Evolutionary conservation across 1,140 invertebrate species (phyloP).

Genomic region (Dendrolimus punctatus): DNA sequence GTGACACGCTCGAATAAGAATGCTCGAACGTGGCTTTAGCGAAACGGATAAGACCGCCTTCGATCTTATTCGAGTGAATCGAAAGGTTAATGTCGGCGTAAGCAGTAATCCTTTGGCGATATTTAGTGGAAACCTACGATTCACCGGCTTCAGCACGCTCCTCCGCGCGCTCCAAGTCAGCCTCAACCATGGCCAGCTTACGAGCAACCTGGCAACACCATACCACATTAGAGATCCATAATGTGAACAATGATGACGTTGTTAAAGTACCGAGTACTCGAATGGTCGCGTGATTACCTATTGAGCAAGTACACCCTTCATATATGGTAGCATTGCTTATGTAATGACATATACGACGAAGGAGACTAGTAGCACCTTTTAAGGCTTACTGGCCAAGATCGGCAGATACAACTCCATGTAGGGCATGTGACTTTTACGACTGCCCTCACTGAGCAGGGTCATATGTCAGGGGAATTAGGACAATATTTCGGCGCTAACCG

Average conservation of each 20-base stretch:
- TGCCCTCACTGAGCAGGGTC: constrained; percentile 56
- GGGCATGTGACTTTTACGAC: constrained; percentile 52
- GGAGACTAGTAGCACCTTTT: constrained; percentile 48
- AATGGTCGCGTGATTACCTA: constrained; percentile 12
- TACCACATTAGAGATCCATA: constrained; percentile 27
- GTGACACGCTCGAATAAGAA: constrained; percentile 18
- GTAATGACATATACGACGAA: constrained; percentile 53
- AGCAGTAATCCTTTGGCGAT: constrained; percentile 19
- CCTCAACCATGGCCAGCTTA: constrained; percentile 99
- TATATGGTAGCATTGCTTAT: constrained; percentile 61
- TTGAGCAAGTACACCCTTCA: constrained; percentile 41
- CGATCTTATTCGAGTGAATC: constrained; percentile 10
- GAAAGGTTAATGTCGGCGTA: constrained; percentile 13
- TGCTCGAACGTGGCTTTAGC: constrained; percentile 8
- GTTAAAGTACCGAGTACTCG: constrained; percentile 15
- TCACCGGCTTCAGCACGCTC: constrained; percentile 99
- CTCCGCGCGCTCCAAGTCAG: constrained; percentile 99
- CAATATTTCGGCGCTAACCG: constrained; percentile 28
- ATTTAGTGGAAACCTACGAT: constrained; percentile 87
- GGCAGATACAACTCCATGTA: constrained; percentile 49
- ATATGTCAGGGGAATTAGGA: constrained; percentile 63
- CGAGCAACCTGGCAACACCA: constrained; percentile 93
- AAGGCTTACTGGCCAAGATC: constrained; percentile 55
- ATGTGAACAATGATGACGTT: constrained; percentile 18
- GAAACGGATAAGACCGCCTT: constrained; percentile 8